phyloP scores from a whole-genome alignment of 2,888 invertebrate genomes.

The Lepidochitona cinerea region DNA sequence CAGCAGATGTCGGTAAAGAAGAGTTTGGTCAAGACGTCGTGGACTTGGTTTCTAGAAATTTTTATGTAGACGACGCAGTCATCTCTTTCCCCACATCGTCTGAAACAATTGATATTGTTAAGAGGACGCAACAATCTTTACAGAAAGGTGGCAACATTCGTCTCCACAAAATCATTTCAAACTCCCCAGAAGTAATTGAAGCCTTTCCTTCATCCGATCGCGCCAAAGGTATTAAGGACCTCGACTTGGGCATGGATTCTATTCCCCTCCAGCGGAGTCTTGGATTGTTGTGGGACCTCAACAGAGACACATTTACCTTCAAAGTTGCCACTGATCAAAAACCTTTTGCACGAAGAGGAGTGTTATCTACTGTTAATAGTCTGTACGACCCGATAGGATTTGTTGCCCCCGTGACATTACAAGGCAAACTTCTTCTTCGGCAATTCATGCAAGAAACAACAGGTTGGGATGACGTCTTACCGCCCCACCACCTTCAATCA shows the following conservation, averaged over 20 bases:
- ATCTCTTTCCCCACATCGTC: not conserved
- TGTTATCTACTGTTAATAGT: constrained; percentile 21
- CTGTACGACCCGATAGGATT: constrained; percentile 23
- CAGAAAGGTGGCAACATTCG: not conserved
- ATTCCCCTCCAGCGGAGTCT: not conserved
- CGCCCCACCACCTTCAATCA: not conserved
- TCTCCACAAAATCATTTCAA: not conserved
- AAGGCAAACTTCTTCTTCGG: constrained; percentile 18
- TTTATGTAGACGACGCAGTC: not conserved
- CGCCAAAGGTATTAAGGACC: not conserved
- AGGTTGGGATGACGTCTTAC: constrained; percentile 20
- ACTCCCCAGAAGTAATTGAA: not conserved
- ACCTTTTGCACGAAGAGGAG: constrained; percentile 18
- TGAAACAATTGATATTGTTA: not conserved
- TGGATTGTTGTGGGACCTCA: constrained; percentile 9
- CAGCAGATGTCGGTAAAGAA: not conserved
- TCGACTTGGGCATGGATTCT: not conserved
- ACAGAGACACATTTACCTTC: not conserved
- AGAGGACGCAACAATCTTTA: not conserved
- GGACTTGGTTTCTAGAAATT: not conserved
- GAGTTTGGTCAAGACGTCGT: not conserved
- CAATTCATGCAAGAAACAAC: constrained; percentile 1
- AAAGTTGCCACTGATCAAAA: not conserved
- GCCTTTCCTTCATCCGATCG: not conserved
- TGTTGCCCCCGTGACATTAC: constrained; percentile 15